phyloP scores from a whole-genome alignment of 2,797 vertebrate genomes.

The Sylvilagus floridanus region DNA sequence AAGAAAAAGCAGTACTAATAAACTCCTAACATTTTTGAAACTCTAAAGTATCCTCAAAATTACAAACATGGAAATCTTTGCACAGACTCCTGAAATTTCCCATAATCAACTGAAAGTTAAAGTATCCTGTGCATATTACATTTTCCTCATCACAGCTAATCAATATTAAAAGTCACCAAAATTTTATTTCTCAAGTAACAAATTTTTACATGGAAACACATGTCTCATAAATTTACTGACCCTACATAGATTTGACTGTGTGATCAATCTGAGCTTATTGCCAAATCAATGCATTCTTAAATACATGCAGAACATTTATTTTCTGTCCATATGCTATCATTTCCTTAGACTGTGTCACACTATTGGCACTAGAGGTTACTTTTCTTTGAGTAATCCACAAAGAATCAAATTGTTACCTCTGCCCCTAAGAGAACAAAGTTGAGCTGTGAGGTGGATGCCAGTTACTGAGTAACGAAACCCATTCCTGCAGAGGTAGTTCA shows the following conservation, averaged over 20 bases:
- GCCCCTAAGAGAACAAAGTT: background rate
- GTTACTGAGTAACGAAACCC: background rate
- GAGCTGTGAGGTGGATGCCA: background rate
- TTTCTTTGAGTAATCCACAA: constrained; percentile 17
- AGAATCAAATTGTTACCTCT: background rate
- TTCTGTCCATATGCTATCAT: background rate
- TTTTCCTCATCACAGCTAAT: background rate
- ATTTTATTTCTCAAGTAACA: constrained; percentile 42
- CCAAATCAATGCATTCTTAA: background rate
- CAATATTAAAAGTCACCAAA: background rate
- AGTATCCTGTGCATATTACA: background rate
- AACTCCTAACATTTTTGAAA: constrained; percentile 4
- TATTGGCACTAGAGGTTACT: background rate
- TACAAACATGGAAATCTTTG: constrained; percentile 42
- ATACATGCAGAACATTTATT: background rate
- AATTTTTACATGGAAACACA: background rate
- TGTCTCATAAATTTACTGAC: background rate
- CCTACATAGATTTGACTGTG: background rate
- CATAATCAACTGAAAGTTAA: background rate
- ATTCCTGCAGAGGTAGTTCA: background rate
- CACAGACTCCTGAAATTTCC: background rate
- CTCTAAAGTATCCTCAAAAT: constrained; percentile 2
- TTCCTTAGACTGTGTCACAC: background rate
- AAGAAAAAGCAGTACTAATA: background rate
- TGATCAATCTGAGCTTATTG: background rate